A percentile compares a stretch with the other conserved stretches of the same genome.
These are phyloP conservation scores for Andrena trimmerana DNA, from an alignment of 2,888 invertebrate genomes.

Conservation along the genomic window DNA sequence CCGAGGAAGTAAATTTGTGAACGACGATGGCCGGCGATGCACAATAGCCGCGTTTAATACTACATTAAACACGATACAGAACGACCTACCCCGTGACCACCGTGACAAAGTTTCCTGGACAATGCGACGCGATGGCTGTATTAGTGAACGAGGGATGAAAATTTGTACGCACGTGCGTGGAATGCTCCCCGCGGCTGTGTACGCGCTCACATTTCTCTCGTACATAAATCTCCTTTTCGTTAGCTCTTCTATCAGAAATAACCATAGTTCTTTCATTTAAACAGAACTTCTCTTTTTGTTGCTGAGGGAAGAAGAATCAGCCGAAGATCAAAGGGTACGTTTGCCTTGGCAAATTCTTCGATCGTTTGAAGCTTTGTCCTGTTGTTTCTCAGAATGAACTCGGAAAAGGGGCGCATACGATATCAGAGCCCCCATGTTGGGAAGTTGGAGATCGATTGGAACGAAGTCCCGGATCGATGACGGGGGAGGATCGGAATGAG, in stretches of 20 bases:
- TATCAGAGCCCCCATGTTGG: too few relatives aligned
- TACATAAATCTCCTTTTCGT: constrained; percentile 17
- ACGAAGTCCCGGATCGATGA: constrained; percentile 29
- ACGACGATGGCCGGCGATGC: constrained; percentile 76
- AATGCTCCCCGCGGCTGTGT: neutral
- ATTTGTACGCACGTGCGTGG: constrained; percentile 30
- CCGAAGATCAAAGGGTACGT: too few relatives aligned
- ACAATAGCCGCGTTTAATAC: constrained; percentile 84
- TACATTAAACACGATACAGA: constrained; percentile 80
- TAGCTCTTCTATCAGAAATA: neutral
- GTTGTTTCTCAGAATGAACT: too few relatives aligned
- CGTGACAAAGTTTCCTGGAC: constrained; percentile 67
- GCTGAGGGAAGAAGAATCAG: too few relatives aligned
- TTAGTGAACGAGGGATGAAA: constrained; percentile 44
- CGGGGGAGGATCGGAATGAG: constrained; percentile 6
- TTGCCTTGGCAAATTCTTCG: too few relatives aligned
- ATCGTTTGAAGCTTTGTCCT: too few relatives aligned
- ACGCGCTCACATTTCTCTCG: neutral
- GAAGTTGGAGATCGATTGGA: constrained; percentile 6
- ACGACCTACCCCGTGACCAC: constrained; percentile 61
- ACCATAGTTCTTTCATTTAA: neutral
- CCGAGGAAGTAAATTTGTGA: constrained; percentile 82
- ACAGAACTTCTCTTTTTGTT: too few relatives aligned
- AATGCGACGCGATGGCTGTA: constrained; percentile 40
- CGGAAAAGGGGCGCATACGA: too few relatives aligned